These are phyloP conservation scores for Staurois parvus DNA, from an alignment of 2,797 vertebrate species.

Conservation along the genomic window DNA sequence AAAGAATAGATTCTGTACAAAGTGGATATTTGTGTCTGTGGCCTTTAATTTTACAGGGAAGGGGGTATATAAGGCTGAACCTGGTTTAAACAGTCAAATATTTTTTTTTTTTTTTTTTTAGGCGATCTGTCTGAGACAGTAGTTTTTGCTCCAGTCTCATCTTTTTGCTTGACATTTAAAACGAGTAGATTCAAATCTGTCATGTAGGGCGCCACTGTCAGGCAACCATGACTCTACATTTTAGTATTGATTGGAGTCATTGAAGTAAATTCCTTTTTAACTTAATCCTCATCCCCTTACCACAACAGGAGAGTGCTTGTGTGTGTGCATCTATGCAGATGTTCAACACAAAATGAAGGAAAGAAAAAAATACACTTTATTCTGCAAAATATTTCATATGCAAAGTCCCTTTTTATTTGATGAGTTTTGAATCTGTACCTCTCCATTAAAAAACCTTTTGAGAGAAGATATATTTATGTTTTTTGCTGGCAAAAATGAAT, in stretches of 20 bases:
- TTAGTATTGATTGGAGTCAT: slow-evolving; percentile 82
- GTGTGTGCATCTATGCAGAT: slow-evolving; percentile 60
- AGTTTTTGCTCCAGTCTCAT: slow-evolving; percentile 71
- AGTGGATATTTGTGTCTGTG: slow-evolving; percentile 62
- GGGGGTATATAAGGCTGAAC: slow-evolving; percentile 26
- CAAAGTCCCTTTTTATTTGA: slow-evolving; percentile 41
- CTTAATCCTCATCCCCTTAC: slow-evolving; percentile 65
- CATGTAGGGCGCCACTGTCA: slow-evolving; percentile 79
- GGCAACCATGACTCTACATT: slow-evolving; percentile 82
- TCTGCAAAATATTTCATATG: slow-evolving; percentile 56
- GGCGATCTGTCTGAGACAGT: slow-evolving; percentile 75
- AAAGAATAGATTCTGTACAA: slow-evolving; percentile 69
- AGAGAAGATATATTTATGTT: slow-evolving; percentile 1
- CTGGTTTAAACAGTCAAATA: slow-evolving; percentile 65
- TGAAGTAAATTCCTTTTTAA: slow-evolving; percentile 78
- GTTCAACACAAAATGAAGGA: slow-evolving; percentile 35
- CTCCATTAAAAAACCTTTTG: background rate
- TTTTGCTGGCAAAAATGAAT: slow-evolving; percentile 19
- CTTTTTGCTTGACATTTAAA: slow-evolving; percentile 79
- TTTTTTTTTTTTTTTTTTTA: slow-evolving; percentile 67
- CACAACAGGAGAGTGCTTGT: slow-evolving; percentile 40
- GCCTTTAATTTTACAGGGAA: slow-evolving; percentile 65
- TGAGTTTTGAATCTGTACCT: slow-evolving; percentile 47
- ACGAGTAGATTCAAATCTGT: slow-evolving; percentile 75
- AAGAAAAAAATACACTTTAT: slow-evolving; percentile 27